These are phyloP conservation scores for Numida meleagris DNA, from an alignment of 2,113 vertebrate genomes.

Conservation along the genomic window DNA sequence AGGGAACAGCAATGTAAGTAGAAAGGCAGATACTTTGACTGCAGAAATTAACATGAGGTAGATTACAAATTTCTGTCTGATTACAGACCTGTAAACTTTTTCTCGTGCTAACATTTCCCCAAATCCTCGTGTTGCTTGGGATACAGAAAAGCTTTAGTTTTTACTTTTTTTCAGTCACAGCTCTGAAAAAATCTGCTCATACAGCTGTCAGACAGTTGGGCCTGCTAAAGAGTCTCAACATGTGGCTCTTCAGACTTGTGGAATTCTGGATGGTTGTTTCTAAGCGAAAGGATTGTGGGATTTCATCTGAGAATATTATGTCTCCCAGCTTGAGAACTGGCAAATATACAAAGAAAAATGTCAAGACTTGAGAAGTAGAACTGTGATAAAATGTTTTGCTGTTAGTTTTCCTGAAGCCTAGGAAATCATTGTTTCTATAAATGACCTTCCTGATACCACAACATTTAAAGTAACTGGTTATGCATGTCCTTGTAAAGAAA, in stretches of 20 bases:
- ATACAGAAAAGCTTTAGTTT: background rate
- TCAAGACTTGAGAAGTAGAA: background rate
- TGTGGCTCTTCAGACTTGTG: background rate
- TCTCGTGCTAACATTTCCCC: background rate
- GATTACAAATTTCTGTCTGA: background rate
- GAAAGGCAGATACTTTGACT: background rate
- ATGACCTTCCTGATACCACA: background rate
- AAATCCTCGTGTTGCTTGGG: background rate
- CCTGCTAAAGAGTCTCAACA: background rate
- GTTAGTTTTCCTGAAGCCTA: background rate
- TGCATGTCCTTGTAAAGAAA: background rate
- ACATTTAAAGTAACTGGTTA: background rate
- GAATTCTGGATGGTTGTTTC: background rate
- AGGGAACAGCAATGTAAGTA: background rate
- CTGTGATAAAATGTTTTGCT: background rate
- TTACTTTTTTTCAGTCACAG: background rate
- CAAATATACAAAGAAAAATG: background rate
- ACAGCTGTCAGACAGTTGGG: background rate
- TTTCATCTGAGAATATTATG: background rate
- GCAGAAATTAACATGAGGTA: background rate
- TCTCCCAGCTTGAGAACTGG: background rate
- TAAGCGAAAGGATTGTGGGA: background rate
- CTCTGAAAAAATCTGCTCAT: background rate
- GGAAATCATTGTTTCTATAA: background rate
- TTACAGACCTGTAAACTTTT: background rate